A percentile compares a stretch with the other conserved stretches of the same genome.
phyloP scores from a whole-genome alignment of 2,113 vertebrate genomes.

The Chaetodon trifascialis region DNA sequence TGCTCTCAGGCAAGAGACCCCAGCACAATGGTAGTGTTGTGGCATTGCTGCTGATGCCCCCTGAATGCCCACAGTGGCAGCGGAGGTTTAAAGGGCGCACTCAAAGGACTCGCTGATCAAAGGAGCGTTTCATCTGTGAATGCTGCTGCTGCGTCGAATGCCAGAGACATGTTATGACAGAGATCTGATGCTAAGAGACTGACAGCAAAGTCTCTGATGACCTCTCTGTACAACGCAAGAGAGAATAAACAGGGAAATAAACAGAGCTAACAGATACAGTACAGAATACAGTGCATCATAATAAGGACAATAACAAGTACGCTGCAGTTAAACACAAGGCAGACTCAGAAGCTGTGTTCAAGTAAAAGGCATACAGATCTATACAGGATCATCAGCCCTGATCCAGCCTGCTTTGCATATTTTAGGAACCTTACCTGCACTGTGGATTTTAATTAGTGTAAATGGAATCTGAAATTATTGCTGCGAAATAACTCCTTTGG shows the following conservation, averaged over 20 bases:
- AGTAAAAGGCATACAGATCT: not conserved
- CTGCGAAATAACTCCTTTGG: not conserved
- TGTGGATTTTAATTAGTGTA: not conserved
- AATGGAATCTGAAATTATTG: not conserved
- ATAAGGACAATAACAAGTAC: not conserved
- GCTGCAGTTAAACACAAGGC: not conserved
- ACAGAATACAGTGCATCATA: not conserved
- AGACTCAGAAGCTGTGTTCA: not conserved
- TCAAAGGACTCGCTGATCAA: conserved; percentile 80
- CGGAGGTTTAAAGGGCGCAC: conserved; percentile 72
- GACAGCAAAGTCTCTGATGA: conserved; percentile 70
- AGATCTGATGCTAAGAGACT: conserved; percentile 72
- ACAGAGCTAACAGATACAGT: conserved; percentile 31
- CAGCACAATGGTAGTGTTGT: conserved; percentile 66
- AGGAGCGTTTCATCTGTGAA: conserved; percentile 78
- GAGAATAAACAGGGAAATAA: conserved; percentile 63
- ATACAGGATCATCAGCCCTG: not conserved
- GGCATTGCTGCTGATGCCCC: conserved; percentile 64
- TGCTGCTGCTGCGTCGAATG: conserved; percentile 69
- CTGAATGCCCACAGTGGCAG: conserved; percentile 75
- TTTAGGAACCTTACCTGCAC: too few relatives aligned
- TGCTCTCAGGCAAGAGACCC: conserved; percentile 30
- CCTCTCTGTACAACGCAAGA: conserved; percentile 29
- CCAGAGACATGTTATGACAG: conserved; percentile 62
- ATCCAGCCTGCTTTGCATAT: not conserved